These are phyloP conservation scores for Vollenhovia emeryi DNA, from an alignment of 1,140 invertebrate genomes.

Conservation along the genomic window DNA sequence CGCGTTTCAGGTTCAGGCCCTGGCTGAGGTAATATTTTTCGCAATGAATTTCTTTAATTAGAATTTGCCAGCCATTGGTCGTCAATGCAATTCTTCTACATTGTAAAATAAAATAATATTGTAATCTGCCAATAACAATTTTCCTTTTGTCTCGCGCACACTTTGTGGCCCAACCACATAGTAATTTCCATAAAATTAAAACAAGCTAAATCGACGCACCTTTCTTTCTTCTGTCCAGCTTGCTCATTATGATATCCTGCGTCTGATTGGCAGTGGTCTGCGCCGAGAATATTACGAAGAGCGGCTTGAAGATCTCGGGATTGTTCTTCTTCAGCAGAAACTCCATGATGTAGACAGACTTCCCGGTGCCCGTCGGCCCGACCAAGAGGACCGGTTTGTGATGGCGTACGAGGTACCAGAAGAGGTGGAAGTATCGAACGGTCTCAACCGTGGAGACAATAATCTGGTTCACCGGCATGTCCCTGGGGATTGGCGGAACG, in stretches of 20 bases:
- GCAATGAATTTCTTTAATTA: too few species aligned
- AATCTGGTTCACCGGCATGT: slow-evolving; percentile 97
- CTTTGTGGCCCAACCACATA: not conserved
- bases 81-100: too few species aligned
- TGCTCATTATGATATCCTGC: slow-evolving; percentile 98
- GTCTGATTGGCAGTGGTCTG: slow-evolving; percentile 98
- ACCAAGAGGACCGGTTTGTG: slow-evolving; percentile 94
- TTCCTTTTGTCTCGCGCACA: not conserved
- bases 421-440: slow-evolving; percentile 91
- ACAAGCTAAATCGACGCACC: slow-evolving; percentile 79
- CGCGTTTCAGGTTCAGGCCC: too few species aligned
- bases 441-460: slow-evolving; percentile 96
- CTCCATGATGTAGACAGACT: slow-evolving; percentile 94
- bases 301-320: slow-evolving; percentile 91
- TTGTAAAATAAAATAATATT: too few species aligned
- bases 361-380: slow-evolving; percentile 97
- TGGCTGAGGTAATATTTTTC: too few species aligned
- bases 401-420: slow-evolving; percentile 92
- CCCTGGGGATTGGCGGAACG: slow-evolving; percentile 93
- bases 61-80: too few species aligned
- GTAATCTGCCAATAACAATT: slow-evolving; percentile 29
- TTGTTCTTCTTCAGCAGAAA: slow-evolving; percentile 94
- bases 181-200: not conserved
- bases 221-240: slow-evolving; percentile 96
- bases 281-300: slow-evolving; percentile 97